Conservation (phyloP, 2,888 invertebrate genomes). For the Sarcophaga carnaria region DNA sequence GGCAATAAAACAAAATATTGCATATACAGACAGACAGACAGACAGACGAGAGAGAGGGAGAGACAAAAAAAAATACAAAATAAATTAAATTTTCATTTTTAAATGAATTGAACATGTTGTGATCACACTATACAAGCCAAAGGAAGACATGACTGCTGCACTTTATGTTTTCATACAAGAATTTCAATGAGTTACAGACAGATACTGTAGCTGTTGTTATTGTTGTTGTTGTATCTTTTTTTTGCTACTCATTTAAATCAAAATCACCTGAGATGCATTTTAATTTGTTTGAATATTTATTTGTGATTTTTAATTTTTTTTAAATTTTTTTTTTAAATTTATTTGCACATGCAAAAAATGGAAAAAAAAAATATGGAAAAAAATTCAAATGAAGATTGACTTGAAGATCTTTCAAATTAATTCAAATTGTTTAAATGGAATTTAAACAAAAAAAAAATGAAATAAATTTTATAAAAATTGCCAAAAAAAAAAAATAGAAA, state of each 20-base stretch:
- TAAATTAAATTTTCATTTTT: background rate
- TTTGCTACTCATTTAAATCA: slow-evolving; percentile 32
- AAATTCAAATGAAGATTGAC: slow-evolving; percentile 27
- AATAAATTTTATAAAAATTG: background rate
- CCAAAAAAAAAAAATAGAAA: background rate
- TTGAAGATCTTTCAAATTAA: slow-evolving; percentile 59
- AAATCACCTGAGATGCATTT: slow-evolving; percentile 66
- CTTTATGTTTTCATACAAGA: slow-evolving; percentile 30
- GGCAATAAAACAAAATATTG: background rate
- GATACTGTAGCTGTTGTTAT: slow-evolving; percentile 19
- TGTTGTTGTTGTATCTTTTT: background rate
- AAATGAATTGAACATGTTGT: slow-evolving; percentile 48
- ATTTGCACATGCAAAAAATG: background rate
- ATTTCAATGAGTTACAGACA: slow-evolving; percentile 48
- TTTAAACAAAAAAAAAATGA: slow-evolving; percentile 17
- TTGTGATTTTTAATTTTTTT: background rate
- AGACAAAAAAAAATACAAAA: background rate
- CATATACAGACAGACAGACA: background rate
- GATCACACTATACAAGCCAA: slow-evolving; percentile 47
- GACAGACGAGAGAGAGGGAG: too few species aligned
- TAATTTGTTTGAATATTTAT: slow-evolving; percentile 45
- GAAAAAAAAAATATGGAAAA: background rate
- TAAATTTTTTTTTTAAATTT: background rate
- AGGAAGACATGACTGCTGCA: slow-evolving; percentile 42
- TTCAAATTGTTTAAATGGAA: slow-evolving; percentile 52